Percentiles rank a stretch among this genome's conserved stretches.
Evolutionary conservation across 2,113 vertebrate genomes (phyloP).

Genomic region (Campylorhamphus procurvoides): DNA sequence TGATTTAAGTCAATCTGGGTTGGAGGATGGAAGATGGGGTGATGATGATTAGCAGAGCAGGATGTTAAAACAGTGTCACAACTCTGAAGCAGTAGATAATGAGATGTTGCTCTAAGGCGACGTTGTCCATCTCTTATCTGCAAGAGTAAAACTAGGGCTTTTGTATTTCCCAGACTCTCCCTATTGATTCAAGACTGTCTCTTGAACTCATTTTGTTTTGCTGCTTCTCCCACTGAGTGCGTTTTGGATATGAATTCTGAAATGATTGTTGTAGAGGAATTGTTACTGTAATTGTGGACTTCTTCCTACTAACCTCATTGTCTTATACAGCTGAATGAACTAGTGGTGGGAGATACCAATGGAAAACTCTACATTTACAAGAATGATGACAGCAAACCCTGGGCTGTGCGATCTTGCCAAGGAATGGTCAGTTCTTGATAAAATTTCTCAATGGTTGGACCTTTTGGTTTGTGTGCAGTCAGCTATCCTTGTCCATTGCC

Average conservation of each 20-base stretch:
- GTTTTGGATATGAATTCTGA: not conserved
- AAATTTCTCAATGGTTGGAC: not conserved
- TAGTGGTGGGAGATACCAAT: slow-evolving; percentile 93
- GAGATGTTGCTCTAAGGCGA: not conserved
- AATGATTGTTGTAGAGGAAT: not conserved
- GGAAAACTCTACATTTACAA: slow-evolving; percentile 93
- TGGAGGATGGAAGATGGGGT: not conserved
- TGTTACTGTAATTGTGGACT: not conserved
- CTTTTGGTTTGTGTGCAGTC: not conserved
- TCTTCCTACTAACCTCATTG: not conserved
- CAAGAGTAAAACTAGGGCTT: not conserved
- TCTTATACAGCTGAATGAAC: slow-evolving; percentile 87
- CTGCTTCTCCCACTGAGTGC: not conserved
- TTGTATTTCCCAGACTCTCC: not conserved
- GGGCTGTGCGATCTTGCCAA: slow-evolving; percentile 86
- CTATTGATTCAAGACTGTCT: not conserved
- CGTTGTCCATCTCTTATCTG: not conserved
- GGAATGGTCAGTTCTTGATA: slow-evolving; percentile 87
- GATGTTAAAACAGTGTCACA: not conserved
- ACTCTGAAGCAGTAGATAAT: not conserved
- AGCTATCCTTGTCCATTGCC: not conserved
- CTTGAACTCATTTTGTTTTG: not conserved
- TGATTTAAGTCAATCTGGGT: not conserved
- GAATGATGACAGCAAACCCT: slow-evolving; percentile 90
- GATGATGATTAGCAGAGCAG: not conserved